phyloP scores from a whole-genome alignment of 1,140 invertebrate species.

The Brachionus rotundiformis region DNA sequence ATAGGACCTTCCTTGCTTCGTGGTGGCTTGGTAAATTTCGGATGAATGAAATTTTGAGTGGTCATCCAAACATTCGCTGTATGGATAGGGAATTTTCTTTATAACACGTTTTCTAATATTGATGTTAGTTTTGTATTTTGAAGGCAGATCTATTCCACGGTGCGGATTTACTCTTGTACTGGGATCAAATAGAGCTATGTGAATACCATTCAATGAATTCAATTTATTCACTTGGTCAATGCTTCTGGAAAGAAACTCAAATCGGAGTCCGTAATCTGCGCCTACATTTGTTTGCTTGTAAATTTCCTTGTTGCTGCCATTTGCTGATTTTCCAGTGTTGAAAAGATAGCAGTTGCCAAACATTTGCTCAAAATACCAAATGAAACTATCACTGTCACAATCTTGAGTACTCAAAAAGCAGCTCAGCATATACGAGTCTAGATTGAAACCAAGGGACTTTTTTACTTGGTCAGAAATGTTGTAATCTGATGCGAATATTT shows the following conservation, averaged over 20 bases:
- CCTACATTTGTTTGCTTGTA: neutral
- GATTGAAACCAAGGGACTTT: neutral
- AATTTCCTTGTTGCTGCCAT: neutral
- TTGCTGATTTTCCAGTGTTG: neutral
- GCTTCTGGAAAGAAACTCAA: neutral
- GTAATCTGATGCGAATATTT: neutral
- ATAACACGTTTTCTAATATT: neutral
- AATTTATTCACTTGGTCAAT: neutral
- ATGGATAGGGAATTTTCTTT: neutral
- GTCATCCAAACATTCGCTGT: neutral
- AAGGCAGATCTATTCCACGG: neutral
- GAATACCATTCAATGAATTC: neutral
- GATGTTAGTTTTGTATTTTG: neutral
- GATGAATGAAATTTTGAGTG: neutral
- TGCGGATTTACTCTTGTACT: neutral
- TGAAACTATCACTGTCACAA: neutral
- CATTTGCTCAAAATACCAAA: neutral
- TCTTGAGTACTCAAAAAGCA: neutral
- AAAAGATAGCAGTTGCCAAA: constrained; percentile 38
- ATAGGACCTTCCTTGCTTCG: neutral
- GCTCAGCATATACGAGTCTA: neutral
- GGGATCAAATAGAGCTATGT: neutral
- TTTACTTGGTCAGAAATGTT: neutral
- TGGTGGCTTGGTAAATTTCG: neutral
- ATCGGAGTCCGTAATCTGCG: neutral